Conservation (phyloP, 2,888 invertebrate genomes). For the Phortica magna region DNA sequence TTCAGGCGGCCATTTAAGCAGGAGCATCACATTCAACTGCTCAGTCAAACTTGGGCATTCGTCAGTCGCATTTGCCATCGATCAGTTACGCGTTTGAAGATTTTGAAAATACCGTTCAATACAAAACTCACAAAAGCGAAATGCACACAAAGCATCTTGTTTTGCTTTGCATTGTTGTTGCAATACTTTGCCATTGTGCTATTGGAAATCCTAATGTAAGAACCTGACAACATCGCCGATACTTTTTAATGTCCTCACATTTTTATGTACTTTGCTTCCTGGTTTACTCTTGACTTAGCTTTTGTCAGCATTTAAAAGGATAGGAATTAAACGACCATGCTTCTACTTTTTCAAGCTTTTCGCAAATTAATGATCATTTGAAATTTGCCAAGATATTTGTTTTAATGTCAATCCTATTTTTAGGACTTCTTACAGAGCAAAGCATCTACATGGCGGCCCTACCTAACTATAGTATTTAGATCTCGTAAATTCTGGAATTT, state of each 20-base stretch:
- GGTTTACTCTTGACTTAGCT: too few relatives aligned
- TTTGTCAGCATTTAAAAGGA: too few relatives aligned
- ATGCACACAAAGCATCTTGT: neutral
- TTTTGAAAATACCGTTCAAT: neutral
- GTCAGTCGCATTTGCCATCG: neutral
- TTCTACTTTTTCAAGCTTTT: too few relatives aligned
- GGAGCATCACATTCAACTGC: too few relatives aligned
- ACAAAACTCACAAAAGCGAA: neutral
- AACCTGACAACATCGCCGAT: neutral
- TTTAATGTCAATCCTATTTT: neutral
- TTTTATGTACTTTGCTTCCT: too few relatives aligned
- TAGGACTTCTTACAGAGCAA: neutral
- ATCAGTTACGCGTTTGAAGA: neutral
- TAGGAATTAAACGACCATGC: too few relatives aligned
- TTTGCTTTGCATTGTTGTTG: conserved; percentile 7
- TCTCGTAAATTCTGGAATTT: conserved; percentile 8
- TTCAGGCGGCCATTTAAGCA: too few relatives aligned
- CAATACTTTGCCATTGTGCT: neutral
- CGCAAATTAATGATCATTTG: too few relatives aligned
- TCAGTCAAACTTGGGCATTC: neutral
- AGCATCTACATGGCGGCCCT: neutral
- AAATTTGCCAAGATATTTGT: neutral
- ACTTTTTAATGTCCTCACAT: neutral
- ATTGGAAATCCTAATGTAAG: neutral
- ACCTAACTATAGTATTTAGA: neutral